Percentiles rank a stretch among this genome's conserved stretches.
phyloP scores from a whole-genome alignment of 2,888 invertebrate species.

The Seira musarum region DNA sequence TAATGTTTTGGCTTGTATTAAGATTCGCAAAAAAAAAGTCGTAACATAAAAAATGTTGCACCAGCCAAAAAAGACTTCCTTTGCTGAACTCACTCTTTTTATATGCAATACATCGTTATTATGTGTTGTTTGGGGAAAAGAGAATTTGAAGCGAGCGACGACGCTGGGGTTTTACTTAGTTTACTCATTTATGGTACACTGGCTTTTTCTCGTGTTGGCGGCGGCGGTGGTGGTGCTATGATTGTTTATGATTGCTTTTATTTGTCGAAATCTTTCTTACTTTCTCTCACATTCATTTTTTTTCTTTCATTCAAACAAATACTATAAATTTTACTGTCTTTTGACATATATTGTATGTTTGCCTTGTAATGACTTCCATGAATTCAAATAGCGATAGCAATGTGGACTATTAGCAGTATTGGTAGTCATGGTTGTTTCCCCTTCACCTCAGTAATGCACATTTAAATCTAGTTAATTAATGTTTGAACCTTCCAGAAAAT shows the following conservation, averaged over 20 bases:
- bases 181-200: not conserved
- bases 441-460: too few relatives aligned
- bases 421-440: too few relatives aligned
- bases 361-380: too few relatives aligned
- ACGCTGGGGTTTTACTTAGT: not conserved
- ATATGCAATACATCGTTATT: not conserved
- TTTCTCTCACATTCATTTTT: slow-evolving; percentile 9
- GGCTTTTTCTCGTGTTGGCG: slow-evolving; percentile 3
- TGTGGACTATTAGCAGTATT: too few relatives aligned
- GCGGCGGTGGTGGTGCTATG: slow-evolving; percentile 7
- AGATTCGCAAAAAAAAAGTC: slow-evolving; percentile 44
- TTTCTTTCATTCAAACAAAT: too few relatives aligned
- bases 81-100: slow-evolving; percentile 16
- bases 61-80: slow-evolving; percentile 49
- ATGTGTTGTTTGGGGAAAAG: not conserved
- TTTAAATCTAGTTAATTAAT: too few relatives aligned
- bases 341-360: too few relatives aligned
- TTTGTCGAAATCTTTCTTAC: slow-evolving; percentile 34
- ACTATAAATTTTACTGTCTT: too few relatives aligned
- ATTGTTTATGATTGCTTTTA: slow-evolving; percentile 26
- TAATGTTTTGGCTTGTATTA: slow-evolving; percentile 7
- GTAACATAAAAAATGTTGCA: slow-evolving; percentile 60
- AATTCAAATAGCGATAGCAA: too few relatives aligned
- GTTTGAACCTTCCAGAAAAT: too few relatives aligned
- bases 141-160: not conserved